Evolutionary conservation across 2,888 invertebrate species (phyloP), one percentile per base, ranked within the genome.

Genomic region (Calameuta filiformis): DNA sequence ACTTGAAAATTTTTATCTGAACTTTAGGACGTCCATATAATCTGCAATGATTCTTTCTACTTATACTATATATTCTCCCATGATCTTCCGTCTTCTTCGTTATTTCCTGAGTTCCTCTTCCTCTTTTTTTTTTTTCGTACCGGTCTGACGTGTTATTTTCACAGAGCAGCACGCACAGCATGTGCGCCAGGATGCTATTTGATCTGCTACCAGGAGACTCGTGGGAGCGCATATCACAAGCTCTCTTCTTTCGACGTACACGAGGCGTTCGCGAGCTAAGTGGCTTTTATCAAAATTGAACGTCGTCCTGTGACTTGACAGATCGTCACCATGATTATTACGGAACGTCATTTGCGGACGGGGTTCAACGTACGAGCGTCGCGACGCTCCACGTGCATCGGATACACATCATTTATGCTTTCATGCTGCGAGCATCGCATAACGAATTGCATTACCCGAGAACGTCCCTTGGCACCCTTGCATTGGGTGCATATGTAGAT

Each of bases 121-220:
- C 23, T 69, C 12, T 9, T 69, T 71, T 71, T 71, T 71, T 71
- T 71, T 30, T 33, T 2, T 6, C 12, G 12, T 31, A 3, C 71
- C 6, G 23, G n/a, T 9, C 71, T 71, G 33, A 34, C 33, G 71
- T 33, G 33, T 71, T 71, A 71, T 71, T 71, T 71, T 23, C 71
- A 71, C 71, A 34, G 71, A n/a, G 71, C 71, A 71, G 31, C 71
- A 71, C 71, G 71, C 71, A 34, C 15, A 71, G 33, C 71, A 34
- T 33, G 35, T 35, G 34, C 37, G 34, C 74, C 35, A 23, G 30
- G 74, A 31, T 33, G 11, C 34, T 74, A 35, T 74, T 74, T 74
- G 74, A 74, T 30, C n/a, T 40, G 74, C 71, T 11, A 74, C 74
- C 37, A 34, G 30, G 23, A 74, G 74, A 74, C 74, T 74, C 74